Percentiles rank a stretch among this genome's conserved stretches.
Conservation (phyloP, 2,113 vertebrate genomes). For the Aptenodytes patagonicus region DNA sequence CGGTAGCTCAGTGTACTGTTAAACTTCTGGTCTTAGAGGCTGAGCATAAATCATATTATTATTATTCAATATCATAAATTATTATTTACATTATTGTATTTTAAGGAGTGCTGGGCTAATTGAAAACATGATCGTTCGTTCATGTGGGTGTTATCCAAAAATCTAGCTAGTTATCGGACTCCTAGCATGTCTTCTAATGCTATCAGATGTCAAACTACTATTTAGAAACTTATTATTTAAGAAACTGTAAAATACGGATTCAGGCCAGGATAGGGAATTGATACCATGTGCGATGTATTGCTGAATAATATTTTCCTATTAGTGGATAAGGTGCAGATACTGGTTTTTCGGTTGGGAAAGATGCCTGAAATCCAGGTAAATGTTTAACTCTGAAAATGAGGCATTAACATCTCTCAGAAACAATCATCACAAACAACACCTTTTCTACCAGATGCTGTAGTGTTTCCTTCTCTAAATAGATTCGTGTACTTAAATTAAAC, state of each 20-base stretch:
- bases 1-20: fast-evolving
- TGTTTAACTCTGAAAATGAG: background rate
- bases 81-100: background rate
- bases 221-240: background rate
- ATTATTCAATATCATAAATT: background rate
- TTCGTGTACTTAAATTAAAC: background rate
- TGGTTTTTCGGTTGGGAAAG: background rate
- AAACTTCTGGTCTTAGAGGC: background rate
- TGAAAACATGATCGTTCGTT: background rate
- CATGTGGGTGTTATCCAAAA: background rate
- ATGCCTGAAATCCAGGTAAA: background rate
- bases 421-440: background rate
- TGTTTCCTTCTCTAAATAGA: background rate
- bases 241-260: background rate
- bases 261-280: background rate
- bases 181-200: background rate
- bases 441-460: background rate
- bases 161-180: background rate
- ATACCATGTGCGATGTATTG: background rate
- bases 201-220: background rate
- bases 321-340: background rate
- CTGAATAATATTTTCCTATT: background rate
- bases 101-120: background rate
- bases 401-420: background rate
- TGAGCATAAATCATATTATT: background rate